phyloP scores from a whole-genome alignment of 2,888 invertebrate genomes.

The Lapara coniferarum region DNA sequence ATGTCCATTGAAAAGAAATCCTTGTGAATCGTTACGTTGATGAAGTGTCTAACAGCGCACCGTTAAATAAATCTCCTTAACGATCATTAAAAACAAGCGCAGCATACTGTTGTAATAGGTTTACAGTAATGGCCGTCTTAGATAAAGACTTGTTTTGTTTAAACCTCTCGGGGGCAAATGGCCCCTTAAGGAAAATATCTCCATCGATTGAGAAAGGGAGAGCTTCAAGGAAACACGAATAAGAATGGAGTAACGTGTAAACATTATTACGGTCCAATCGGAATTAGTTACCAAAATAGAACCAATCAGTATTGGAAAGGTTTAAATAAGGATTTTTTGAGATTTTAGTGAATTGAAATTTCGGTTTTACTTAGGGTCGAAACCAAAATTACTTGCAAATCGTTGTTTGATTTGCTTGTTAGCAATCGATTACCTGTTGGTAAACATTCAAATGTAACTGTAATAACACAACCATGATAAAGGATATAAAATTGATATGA shows the following conservation, averaged over 20 bases:
- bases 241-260: slow-evolving; percentile 40
- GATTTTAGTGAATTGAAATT: not conserved
- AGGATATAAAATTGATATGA: no score
- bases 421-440: no score
- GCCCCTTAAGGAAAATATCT: slow-evolving; percentile 65
- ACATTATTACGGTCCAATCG: slow-evolving; percentile 34
- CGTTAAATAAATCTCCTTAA: slow-evolving; percentile 26
- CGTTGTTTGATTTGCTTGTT: not conserved
- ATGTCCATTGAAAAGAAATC: slow-evolving; percentile 23
- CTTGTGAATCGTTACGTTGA: slow-evolving; percentile 20
- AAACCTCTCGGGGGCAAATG: slow-evolving; percentile 56
- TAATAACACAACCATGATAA: no score
- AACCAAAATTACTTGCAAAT: not conserved
- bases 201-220: slow-evolving; percentile 54
- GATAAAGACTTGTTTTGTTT: slow-evolving; percentile 52
- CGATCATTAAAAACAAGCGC: slow-evolving; percentile 24
- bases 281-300: slow-evolving; percentile 27
- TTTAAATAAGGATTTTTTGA: slow-evolving; percentile 9
- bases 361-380: not conserved
- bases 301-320: slow-evolving; percentile 12
- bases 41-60: slow-evolving; percentile 10
- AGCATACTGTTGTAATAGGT: slow-evolving; percentile 26
- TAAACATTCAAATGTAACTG: not conserved
- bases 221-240: slow-evolving; percentile 37
- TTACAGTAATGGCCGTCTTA: slow-evolving; percentile 45